Evolutionary conservation across 2,797 vertebrate species (phyloP).

Genomic region (Pangasius krempfi): DNA sequence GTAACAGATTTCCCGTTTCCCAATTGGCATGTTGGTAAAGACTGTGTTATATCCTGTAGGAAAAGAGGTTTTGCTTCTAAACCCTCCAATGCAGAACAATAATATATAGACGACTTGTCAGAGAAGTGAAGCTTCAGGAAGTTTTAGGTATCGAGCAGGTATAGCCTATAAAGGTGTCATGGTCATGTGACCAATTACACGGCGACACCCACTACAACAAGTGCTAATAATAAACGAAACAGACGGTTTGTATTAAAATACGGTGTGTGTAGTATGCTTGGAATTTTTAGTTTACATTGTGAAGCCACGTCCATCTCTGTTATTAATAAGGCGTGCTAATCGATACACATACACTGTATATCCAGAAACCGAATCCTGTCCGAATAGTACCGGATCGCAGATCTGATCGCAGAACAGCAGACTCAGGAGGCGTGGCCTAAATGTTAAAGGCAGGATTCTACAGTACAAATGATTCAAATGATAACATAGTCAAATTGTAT

Average conservation of each 20-base stretch:
- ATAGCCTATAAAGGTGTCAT: background rate
- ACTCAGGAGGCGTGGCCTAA: background rate
- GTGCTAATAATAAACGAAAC: background rate
- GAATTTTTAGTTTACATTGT: no score
- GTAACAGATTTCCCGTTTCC: no score
- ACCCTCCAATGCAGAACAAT: no score
- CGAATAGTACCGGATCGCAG: background rate
- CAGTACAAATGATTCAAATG: background rate
- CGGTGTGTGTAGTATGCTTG: no score
- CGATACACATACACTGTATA: background rate
- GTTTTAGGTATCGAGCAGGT: background rate
- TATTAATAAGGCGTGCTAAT: background rate
- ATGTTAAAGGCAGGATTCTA: background rate
- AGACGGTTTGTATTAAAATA: no score
- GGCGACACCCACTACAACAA: background rate
- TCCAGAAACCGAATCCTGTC: background rate
- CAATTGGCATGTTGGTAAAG: no score
- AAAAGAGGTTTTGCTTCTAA: no score
- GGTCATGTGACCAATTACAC: background rate
- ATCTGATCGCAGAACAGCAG: no score
- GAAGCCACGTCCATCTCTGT: no score
- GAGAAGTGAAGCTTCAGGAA: no score
- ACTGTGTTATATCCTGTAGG: no score
- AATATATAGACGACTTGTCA: no score
- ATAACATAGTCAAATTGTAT: background rate